These are phyloP conservation scores for Lepisosteus oculatus DNA, from an alignment of 2,113 vertebrate species.

Conservation along the genomic window DNA sequence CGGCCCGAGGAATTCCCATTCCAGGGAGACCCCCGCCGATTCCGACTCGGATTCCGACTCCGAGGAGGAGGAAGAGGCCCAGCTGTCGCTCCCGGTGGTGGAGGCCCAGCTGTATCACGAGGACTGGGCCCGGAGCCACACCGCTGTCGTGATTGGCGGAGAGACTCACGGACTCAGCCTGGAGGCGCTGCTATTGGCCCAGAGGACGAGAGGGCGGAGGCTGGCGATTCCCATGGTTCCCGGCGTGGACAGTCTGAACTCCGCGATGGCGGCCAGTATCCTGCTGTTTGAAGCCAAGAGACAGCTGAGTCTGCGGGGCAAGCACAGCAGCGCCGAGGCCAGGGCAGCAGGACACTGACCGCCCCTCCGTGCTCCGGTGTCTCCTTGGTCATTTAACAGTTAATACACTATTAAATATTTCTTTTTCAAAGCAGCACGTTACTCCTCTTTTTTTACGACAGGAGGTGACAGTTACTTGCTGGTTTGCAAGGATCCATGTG, in stretches of 20 bases:
- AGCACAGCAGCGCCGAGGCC: constrained; percentile 24
- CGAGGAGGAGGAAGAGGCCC: constrained; percentile 19
- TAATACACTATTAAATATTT: no score
- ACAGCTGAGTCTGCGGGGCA: constrained; percentile 53
- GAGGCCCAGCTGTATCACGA: constrained; percentile 64
- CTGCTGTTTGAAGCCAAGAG: constrained; percentile 86
- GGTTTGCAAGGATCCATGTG: no score
- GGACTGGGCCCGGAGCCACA: constrained; percentile 66
- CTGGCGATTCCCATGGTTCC: constrained; percentile 77
- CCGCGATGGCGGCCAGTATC: constrained; percentile 82
- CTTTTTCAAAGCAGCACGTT: no score
- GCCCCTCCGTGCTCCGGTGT: no score
- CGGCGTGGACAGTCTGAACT: constrained; percentile 82
- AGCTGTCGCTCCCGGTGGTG: constrained; percentile 49
- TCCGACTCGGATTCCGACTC: constrained; percentile 39
- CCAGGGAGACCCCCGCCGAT: constrained; percentile 25
- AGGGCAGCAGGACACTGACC: neutral
- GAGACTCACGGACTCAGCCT: constrained; percentile 81
- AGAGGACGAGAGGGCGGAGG: constrained; percentile 64
- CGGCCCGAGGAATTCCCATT: constrained; percentile 33
- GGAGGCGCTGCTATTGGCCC: constrained; percentile 68
- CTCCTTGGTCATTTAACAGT: no score
- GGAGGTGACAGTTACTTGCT: no score
- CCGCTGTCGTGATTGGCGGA: constrained; percentile 81
- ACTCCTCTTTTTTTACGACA: no score